Evolutionary conservation across 1,140 invertebrate genomes (phyloP), one percentile per base, ranked within the genome.

Genomic region (Pentalonia nigronervosa): DNA sequence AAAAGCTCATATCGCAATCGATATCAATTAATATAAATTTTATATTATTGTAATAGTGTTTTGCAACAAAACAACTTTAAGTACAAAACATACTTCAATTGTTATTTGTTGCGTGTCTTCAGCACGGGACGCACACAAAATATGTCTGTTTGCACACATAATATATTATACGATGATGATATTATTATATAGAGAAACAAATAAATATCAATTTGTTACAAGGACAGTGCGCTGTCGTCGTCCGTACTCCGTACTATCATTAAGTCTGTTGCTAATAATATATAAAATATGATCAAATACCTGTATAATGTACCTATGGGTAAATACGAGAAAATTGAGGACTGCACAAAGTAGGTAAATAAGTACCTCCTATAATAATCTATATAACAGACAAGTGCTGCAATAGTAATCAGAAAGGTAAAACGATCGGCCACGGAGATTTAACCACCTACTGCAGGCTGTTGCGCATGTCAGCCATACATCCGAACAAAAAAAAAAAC

Each of bases 121-220:
- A 34, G 36, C 23, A 9, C 81, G 81, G 20, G 81, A 41, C 20
- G 21, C 20, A 36, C 2, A 41, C 30, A 83, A 83, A 83, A 83
- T 23, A 83, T 36, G 36, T 41, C 17, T 41, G 36, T 34, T 83
- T 2, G 17, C 60, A 76, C 30, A n/a, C n/a, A 83, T 83, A 23
- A 83, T 83, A 23, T 23, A 23, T 36, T 81, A 21, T 83, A 45
- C 25, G 41, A 30, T 47, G 84, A 86, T 30, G 25, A 76, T 76
- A 76, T 76, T 76, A 76, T 76, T n/a, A 11, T n/a, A n/a, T 30
- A n/a, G n/a, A 86, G 84, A 86, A 47, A 47, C 84, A 86, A 86
- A 86, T 86, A 86, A 86, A 86, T 86, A 86, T 47, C 14, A 47
- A 86, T 86, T 86, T 48, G 84, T 47, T 86, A 86, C 84, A 86